Conservation (phyloP, 2,113 vertebrate genomes). For the Festucalex cinctus region DNA sequence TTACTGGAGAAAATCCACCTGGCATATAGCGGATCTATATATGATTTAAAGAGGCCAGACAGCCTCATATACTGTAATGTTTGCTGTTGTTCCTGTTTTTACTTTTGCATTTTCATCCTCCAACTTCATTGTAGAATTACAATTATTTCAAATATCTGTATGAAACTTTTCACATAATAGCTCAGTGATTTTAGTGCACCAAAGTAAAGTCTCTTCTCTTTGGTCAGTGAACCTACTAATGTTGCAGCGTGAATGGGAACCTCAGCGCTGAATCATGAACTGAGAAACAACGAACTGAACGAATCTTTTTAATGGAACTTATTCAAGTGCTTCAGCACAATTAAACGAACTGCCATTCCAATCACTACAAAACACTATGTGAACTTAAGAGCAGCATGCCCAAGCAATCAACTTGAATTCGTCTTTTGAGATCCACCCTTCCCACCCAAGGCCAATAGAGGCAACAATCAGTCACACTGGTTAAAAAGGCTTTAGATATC, state of each 20-base stretch:
- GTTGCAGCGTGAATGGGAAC: not conserved
- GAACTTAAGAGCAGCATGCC: not conserved
- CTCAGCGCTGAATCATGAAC: not conserved
- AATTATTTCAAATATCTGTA: too few species aligned
- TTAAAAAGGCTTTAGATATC: slow-evolving; percentile 1
- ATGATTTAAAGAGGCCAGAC: not conserved
- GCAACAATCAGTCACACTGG: not conserved
- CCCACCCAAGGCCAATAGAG: not conserved
- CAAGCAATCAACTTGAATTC: not conserved
- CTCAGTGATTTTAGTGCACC: not conserved
- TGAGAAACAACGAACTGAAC: not conserved
- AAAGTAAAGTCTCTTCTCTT: not conserved
- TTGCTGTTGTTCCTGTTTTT: not conserved
- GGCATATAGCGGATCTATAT: not conserved
- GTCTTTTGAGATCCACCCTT: not conserved
- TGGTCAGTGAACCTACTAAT: not conserved
- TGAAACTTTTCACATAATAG: too few species aligned
- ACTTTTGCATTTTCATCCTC: not conserved
- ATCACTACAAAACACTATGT: not conserved
- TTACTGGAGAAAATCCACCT: slow-evolving; percentile 19
- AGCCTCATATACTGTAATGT: not conserved
- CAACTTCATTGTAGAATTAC: not conserved
- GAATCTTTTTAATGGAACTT: not conserved
- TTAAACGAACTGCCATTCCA: not conserved
- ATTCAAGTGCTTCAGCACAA: not conserved